These are phyloP conservation scores for Drosophila cracens DNA, from an alignment of 2,888 invertebrate genomes.

Conservation along the genomic window DNA sequence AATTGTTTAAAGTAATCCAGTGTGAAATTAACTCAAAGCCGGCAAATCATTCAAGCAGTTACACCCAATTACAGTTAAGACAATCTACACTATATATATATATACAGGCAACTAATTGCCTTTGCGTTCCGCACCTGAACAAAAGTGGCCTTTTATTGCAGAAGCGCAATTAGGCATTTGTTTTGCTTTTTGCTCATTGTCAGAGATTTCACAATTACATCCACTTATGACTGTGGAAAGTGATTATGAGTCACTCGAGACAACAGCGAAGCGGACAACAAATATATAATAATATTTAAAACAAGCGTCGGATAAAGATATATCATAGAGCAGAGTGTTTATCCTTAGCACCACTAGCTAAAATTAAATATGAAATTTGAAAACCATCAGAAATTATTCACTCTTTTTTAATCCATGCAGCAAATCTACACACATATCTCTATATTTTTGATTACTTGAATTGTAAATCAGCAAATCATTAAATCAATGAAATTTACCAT, in stretches of 20 bases:
- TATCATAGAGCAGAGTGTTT: neutral
- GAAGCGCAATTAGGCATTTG: neutral
- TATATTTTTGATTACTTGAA: neutral
- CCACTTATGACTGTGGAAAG: neutral
- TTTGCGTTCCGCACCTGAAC: neutral
- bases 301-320: neutral
- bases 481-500: neutral
- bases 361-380: neutral
- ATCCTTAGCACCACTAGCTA: neutral
- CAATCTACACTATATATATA: neutral
- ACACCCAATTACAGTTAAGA: neutral
- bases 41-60: neutral
- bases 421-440: neutral
- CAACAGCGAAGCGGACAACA: neutral
- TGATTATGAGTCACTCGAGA: neutral
- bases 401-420: neutral
- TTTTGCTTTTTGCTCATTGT: neutral
- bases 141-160: conserved; percentile 2
- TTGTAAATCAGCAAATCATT: neutral
- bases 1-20: neutral
- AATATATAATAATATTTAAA: neutral
- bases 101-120: conserved; percentile 2
- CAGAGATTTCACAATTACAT: conserved; percentile 6
- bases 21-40: neutral
- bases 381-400: neutral